Base-by-base conservation (phyloP, 1,140 invertebrate genomes). In the Colletes latitarsis region DNA sequence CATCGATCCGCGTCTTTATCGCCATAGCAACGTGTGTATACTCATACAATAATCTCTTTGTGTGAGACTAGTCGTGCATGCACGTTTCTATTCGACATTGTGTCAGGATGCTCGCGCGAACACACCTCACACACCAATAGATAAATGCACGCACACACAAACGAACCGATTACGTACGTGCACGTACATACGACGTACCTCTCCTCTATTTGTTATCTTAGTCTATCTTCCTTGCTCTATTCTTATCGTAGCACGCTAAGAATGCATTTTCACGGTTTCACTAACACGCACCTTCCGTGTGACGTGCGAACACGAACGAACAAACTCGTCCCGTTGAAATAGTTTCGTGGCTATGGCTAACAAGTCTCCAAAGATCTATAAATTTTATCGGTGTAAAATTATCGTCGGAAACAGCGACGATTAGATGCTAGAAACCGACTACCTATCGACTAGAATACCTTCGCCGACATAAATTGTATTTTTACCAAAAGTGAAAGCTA, bases 1-100 rank as follows among this genome's bases (percentile, higher is more conserved):
- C 78, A 86, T 86, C 82, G 82, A 88, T 86, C 73, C 69, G 78
- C 75, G 84, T 86, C 84, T 79, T 84, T 84, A 84, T 84, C 80
- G 84, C 72, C 82, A 88, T 84, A 82, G 80, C 49, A 82, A 88
- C 79, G 60, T 53, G 15, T 75, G 39, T 73, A 75, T 78, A 71
- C 68, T 60, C 79, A 67, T 74, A 70, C 67, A 41, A 72, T 71
- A 52, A 64, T 57, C 52, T 4, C 0, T 19, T 49, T 68, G 78
- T 75, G 70, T 57, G 19, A 46, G 15, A 1, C 19, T 19, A 73
- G 52, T 49, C 3, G 15, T 49, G 71, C 63, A 53, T 68, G 15
- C 17, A 46, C 43, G 15, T n/a, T 21, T 30, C 66, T 49, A 55
- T 64, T 66, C 70, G 41, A 14, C 41, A 49, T 19, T 30, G 30